phyloP scores from a whole-genome alignment of 2,888 invertebrate genomes.

The Iselma pallidipennis region DNA sequence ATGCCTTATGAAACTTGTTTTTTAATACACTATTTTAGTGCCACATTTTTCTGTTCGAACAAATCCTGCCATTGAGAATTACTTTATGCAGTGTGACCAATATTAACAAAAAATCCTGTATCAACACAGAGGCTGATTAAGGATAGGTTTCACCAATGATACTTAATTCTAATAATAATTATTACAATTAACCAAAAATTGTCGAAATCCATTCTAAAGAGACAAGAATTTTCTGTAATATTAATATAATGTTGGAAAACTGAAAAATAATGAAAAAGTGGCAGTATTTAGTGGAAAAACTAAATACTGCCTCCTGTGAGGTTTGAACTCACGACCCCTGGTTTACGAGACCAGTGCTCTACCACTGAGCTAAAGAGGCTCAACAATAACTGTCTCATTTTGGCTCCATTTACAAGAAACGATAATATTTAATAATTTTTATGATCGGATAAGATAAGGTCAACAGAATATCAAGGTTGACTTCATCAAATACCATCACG shows the following conservation, averaged over 20 bases:
- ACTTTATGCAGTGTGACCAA: no score
- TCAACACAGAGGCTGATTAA: no score
- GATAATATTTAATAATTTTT: neutral
- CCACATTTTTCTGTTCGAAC: no score
- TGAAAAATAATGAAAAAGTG: neutral
- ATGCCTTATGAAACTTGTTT: no score
- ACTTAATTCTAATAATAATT: no score
- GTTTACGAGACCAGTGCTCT: slow-evolving; percentile 85
- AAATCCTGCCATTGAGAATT: no score
- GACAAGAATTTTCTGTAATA: neutral
- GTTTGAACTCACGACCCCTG: slow-evolving; percentile 84
- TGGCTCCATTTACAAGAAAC: neutral
- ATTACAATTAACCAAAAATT: no score
- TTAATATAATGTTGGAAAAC: neutral
- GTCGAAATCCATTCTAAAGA: no score
- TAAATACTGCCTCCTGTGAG: slow-evolving; percentile 71
- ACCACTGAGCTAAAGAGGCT: slow-evolving; percentile 82
- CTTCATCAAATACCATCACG: slow-evolving; percentile 26
- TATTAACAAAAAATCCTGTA: no score
- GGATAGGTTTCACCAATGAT: no score
- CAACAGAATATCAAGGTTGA: slow-evolving; percentile 24
- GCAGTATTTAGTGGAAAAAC: slow-evolving; percentile 25
- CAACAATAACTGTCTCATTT: neutral
- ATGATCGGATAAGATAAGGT: neutral
- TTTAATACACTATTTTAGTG: no score